Conservation (phyloP, 2,797 vertebrate genomes). For the Eulemur mongoz region DNA sequence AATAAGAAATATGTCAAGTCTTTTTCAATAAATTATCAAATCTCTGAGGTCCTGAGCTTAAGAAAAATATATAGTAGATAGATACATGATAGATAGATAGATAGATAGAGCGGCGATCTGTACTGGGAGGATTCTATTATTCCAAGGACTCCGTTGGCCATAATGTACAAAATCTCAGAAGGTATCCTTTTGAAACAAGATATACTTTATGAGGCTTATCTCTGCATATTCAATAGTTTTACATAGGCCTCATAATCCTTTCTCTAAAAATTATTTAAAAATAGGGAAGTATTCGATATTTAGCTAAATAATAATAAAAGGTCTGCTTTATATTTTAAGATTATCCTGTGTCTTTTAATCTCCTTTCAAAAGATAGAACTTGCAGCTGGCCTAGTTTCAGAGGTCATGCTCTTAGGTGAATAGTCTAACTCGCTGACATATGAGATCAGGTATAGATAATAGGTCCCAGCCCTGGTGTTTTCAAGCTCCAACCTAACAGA, state of each 20-base stretch:
- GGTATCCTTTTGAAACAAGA: not conserved
- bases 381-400: not conserved
- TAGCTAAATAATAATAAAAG: not conserved
- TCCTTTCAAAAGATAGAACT: not conserved
- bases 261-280: not conserved
- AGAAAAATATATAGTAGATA: not conserved
- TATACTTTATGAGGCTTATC: not conserved
- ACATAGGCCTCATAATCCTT: not conserved
- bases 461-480: not conserved
- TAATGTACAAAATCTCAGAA: not conserved
- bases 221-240: not conserved
- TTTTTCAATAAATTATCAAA: not conserved
- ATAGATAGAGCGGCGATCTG: not conserved
- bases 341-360: not conserved
- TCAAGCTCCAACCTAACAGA: not conserved
- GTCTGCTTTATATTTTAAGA: not conserved
- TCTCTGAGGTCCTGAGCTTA: not conserved
- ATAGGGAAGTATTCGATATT: not conserved
- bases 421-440: not conserved
- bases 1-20: not conserved
- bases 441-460: not conserved
- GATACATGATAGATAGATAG: not conserved
- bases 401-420: not conserved
- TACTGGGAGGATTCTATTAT: not conserved
- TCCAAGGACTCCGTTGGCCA: not conserved